A percentile compares a stretch with the other conserved stretches of the same genome.
phyloP scores from a whole-genome alignment of 2,888 invertebrate species.

The Zygaena filipendulae region DNA sequence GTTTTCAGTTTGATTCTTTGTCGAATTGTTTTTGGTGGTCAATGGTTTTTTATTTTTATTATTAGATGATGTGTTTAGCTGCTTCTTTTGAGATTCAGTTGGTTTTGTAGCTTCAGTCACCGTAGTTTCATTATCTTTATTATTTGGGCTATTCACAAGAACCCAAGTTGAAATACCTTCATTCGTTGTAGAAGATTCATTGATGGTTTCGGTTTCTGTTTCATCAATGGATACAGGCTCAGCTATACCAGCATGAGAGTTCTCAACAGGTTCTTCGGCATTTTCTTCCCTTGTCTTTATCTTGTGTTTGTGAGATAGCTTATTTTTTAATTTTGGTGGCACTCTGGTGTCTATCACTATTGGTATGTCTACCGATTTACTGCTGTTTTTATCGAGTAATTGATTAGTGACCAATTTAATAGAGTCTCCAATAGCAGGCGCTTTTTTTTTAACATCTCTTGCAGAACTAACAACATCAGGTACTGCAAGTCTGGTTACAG shows the following conservation, averaged over 20 bases:
- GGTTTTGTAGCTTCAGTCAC: constrained; percentile 50
- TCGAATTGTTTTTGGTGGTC: constrained; percentile 30
- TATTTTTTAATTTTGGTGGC: constrained; percentile 71
- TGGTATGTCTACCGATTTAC: constrained; percentile 36
- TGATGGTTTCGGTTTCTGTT: constrained; percentile 55
- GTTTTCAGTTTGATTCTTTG: constrained; percentile 49
- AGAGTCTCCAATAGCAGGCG: constrained; percentile 62
- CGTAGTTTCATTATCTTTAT: constrained; percentile 30
- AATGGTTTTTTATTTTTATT: constrained; percentile 47
- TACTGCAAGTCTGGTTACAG: constrained; percentile 11
- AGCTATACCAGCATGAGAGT: constrained; percentile 73
- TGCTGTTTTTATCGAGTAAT: constrained; percentile 54
- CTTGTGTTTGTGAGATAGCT: constrained; percentile 47
- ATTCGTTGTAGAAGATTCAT: constrained; percentile 64
- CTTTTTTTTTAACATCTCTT: constrained; percentile 46
- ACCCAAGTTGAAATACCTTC: constrained; percentile 84
- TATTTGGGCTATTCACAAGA: constrained; percentile 66
- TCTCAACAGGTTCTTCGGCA: constrained; percentile 43
- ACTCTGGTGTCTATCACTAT: constrained; percentile 70
- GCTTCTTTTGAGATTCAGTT: constrained; percentile 40
- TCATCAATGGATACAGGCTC: constrained; percentile 74
- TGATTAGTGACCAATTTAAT: constrained; percentile 69
- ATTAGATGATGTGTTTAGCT: constrained; percentile 33
- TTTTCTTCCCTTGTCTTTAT: constrained; percentile 49
- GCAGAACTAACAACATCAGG: constrained; percentile 25